Conservation (phyloP, 2,113 vertebrate genomes). For the Callithrix jacchus region DNA sequence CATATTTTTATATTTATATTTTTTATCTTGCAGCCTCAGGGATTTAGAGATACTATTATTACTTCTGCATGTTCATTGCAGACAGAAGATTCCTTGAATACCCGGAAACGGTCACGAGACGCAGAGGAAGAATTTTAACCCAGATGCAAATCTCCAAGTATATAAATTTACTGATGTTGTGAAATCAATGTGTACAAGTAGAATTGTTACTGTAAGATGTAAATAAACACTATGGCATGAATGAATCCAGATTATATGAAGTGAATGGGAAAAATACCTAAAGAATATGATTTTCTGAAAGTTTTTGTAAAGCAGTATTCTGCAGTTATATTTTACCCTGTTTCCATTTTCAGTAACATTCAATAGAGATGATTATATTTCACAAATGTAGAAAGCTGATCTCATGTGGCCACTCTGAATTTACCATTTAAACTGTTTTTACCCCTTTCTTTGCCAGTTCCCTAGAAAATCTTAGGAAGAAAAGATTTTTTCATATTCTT, state of each 20-base stretch:
- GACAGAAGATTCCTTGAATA: conserved; percentile 78
- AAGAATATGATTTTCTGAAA: conserved; percentile 1
- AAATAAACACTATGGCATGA: background rate
- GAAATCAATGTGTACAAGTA: background rate
- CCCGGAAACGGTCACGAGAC: conserved; percentile 84
- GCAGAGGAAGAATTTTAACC: conserved; percentile 70
- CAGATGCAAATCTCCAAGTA: background rate
- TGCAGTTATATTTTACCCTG: conserved; percentile 41
- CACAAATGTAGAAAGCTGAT: conserved; percentile 8
- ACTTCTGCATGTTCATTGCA: too few species aligned
- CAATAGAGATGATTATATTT: conserved; percentile 5
- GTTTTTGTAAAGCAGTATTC: conserved; percentile 37
- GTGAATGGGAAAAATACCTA: conserved; percentile 31
- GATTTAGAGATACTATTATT: too few species aligned
- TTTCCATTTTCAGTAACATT: conserved; percentile 51
- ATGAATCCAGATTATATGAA: conserved; percentile 17
- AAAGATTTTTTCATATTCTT: too few species aligned
- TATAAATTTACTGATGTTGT: background rate
- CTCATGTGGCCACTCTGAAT: background rate
- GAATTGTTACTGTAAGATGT: conserved; percentile 20
- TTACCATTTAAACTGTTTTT: too few species aligned
- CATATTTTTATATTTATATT: too few species aligned
- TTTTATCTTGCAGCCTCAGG: too few species aligned
- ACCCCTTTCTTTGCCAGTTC: too few species aligned
- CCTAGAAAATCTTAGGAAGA: too few species aligned